Base-by-base conservation (phyloP, 1,140 invertebrate species). In the Drosophila pachea region DNA sequence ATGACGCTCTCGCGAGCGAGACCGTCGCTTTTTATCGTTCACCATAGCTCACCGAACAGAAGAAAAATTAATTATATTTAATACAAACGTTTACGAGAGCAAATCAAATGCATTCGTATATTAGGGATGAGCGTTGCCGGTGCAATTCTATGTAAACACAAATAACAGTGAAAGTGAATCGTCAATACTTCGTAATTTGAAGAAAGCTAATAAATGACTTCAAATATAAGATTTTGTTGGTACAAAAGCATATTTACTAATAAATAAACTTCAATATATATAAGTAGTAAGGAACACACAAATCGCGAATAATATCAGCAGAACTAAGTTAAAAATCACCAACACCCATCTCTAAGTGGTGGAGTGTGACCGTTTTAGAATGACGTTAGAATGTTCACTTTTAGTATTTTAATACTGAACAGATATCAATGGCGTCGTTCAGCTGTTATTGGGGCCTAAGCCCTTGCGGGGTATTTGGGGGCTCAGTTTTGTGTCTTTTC, bases 11-110 rank as follows among this genome's bases (percentile, higher is more conserved):
- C 89, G 89, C 29, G 91, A 91, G 50, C 91, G 88, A 4, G 91
- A 91, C 9, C 91, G 86, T 11, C 91, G 84, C 64, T 91, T 91
- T 76, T 91, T 91, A 61, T 92, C 91, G 67, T 89, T 90, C 5
- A 81, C 91, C 91, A 91, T 91, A 22, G 3, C 60, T 53, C 38
- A 36, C n/a, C 4, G 38, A 9, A 29, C 32, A 56, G 5, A 32
- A 32, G 9, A 58, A 65, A 53, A 32, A 36, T 7, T 2, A 59
- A n/a, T 16, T 14, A n/a, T 5, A 54, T 54, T 40, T 11, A 4
- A 33, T 40, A 33, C 22, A 72, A 68, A 72, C 69, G 69, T 72
- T 72, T 72, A 29, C 7, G 5, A 11, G 35, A 61, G 62, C 45
- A 56, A 60, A 63, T 47, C 69, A 72, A 38, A 54, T 52, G 52